Evolutionary conservation across 2,113 vertebrate species (phyloP).

Genomic region (Solenodon paradoxus): DNA sequence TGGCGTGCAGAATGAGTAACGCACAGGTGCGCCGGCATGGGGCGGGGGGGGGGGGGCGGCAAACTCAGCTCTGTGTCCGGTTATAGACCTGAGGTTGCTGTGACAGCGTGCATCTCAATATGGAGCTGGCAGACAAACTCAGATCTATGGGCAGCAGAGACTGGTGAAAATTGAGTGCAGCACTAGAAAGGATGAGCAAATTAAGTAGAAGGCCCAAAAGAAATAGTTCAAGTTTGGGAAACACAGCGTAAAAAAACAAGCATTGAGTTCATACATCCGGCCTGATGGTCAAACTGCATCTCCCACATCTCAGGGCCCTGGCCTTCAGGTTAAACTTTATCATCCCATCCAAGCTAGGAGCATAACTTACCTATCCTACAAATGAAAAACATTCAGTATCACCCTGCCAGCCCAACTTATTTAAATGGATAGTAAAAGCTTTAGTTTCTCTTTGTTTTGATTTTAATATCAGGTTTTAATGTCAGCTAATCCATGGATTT

Average conservation of each 20-base stretch:
- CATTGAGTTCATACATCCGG: background rate
- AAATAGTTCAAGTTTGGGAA: background rate
- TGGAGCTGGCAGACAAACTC: background rate
- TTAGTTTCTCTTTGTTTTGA: background rate
- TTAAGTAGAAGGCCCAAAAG: background rate
- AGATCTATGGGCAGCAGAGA: background rate
- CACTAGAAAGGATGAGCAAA: background rate
- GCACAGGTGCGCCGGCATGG: slow-evolving; percentile 3
- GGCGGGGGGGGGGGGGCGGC: accelerated
- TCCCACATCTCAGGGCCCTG: background rate
- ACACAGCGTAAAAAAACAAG: background rate
- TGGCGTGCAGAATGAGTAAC: slow-evolving; percentile 14
- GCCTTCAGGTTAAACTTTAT: background rate
- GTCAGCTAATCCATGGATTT: background rate
- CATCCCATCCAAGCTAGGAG: background rate
- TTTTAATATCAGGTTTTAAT: background rate
- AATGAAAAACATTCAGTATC: background rate
- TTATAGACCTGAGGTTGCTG: background rate
- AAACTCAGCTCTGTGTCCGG: background rate
- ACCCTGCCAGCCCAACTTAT: background rate
- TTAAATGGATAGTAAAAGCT: background rate
- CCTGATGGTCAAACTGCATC: background rate
- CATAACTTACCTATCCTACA: background rate
- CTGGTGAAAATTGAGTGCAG: background rate
- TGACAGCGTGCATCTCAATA: background rate